Evolutionary conservation across 2,888 invertebrate species (phyloP).

Genomic region (Drosophila infuscata): DNA sequence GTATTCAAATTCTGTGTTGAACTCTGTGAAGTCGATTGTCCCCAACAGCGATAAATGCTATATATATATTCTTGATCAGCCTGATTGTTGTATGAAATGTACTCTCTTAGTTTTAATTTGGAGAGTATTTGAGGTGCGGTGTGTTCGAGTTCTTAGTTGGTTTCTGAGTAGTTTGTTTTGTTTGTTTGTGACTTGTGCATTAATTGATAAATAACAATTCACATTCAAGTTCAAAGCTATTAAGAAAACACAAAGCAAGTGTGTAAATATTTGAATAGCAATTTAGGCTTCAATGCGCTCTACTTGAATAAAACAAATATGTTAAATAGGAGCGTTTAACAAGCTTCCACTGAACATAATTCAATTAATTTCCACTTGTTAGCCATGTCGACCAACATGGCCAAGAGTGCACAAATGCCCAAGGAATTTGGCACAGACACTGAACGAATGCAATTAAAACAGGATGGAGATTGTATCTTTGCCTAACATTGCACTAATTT

Average conservation of each 20-base stretch:
- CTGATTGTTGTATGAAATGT: not conserved
- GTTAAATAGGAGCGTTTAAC: not conserved
- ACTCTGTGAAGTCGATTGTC: not conserved
- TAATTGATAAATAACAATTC: slow-evolving; percentile 72
- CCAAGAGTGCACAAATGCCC: slow-evolving; percentile 1
- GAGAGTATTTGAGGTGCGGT: not conserved
- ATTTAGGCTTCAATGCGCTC: not conserved
- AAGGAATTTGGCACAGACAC: slow-evolving; percentile 14
- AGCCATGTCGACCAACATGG: slow-evolving; percentile 5
- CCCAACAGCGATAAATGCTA: not conserved
- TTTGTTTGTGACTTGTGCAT: slow-evolving; percentile 53
- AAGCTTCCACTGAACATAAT: not conserved
- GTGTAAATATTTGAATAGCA: slow-evolving; percentile 3
- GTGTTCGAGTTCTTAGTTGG: not conserved
- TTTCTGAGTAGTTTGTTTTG: slow-evolving; percentile 16
- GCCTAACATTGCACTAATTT: slow-evolving; percentile 15
- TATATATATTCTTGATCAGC: not conserved
- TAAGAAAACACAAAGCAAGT: slow-evolving; percentile 29
- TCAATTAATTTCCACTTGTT: slow-evolving; percentile 21
- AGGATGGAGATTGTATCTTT: not conserved
- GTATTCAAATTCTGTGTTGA: not conserved
- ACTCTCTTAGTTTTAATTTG: not conserved
- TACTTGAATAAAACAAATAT: not conserved
- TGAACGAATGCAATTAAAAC: slow-evolving; percentile 5
- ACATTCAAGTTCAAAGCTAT: slow-evolving; percentile 72